Evolutionary conservation across 2,888 invertebrate genomes (phyloP).

Genomic region (Ennomos fuscantarius): DNA sequence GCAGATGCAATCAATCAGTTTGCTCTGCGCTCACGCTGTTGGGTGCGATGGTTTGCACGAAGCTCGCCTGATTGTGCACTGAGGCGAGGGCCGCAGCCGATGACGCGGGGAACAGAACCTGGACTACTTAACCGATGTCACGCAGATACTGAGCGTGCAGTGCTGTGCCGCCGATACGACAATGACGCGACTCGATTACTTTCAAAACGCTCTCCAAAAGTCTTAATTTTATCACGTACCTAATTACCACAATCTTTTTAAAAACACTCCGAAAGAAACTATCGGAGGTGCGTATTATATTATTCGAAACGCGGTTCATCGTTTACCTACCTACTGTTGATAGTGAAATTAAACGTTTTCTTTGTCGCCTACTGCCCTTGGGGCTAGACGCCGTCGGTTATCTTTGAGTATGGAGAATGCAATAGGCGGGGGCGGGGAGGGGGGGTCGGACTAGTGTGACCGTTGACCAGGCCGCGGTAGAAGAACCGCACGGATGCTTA

Average conservation of each 20-base stretch:
- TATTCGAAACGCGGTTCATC: slow-evolving; percentile 32
- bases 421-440: slow-evolving; percentile 37
- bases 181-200: slow-evolving; percentile 32
- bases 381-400: slow-evolving; percentile 59
- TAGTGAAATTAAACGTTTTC: slow-evolving; percentile 34
- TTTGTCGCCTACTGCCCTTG: slow-evolving; percentile 28
- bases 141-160: slow-evolving; percentile 6
- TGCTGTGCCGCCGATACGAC: slow-evolving; percentile 30
- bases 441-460: slow-evolving; percentile 31
- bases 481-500: slow-evolving; percentile 76
- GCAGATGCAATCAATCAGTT: slow-evolving; percentile 43
- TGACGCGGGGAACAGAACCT: neutral
- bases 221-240: slow-evolving; percentile 42
- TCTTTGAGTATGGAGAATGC: slow-evolving; percentile 43
- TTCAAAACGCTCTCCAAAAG: slow-evolving; percentile 41
- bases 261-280: slow-evolving; percentile 32
- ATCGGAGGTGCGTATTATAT: slow-evolving; percentile 32
- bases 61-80: neutral
- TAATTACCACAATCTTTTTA: slow-evolving; percentile 42
- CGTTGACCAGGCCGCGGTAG: slow-evolving; percentile 8
- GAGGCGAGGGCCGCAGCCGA: slow-evolving; percentile 16
- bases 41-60: slow-evolving; percentile 13
- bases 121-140: neutral
- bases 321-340: slow-evolving; percentile 34
- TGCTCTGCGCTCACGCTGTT: slow-evolving; percentile 19